Evolutionary conservation across 2,888 invertebrate genomes (phyloP).

Genomic region (Pheosia tremula): DNA sequence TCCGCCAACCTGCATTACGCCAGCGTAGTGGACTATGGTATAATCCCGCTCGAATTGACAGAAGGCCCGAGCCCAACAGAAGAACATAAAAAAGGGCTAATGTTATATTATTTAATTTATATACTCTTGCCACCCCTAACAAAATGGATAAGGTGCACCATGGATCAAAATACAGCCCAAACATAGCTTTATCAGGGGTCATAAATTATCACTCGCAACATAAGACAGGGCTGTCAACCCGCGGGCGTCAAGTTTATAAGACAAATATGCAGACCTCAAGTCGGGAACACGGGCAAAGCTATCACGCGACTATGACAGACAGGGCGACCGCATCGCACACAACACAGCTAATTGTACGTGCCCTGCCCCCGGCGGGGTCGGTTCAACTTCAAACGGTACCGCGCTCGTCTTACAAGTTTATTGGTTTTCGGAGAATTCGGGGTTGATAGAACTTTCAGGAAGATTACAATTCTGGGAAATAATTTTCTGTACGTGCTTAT

Average conservation of each 20-base stretch:
- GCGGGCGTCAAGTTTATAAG: not conserved
- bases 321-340: constrained; percentile 22
- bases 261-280: constrained; percentile 1
- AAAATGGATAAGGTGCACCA: no score
- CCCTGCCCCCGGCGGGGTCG: constrained; percentile 17
- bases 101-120: no score
- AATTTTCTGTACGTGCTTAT: not conserved
- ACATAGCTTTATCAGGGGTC: no score
- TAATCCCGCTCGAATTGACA: no score
- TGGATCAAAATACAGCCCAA: no score
- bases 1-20: no score
- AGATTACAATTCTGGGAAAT: not conserved
- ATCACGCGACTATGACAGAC: constrained; percentile 23
- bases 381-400: not conserved
- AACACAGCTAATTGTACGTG: constrained; percentile 34
- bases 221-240: not conserved
- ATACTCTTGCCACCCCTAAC: no score
- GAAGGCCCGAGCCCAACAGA: no score
- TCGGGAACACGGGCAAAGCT: constrained; percentile 22
- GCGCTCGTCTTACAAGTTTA: not conserved
- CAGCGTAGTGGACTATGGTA: no score
- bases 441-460: not conserved
- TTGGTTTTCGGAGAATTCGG: not conserved
- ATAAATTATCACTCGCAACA: no score
- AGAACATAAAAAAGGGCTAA: no score